Percentiles rank a stretch among this genome's conserved stretches.
These are phyloP conservation scores for Clarias magur DNA, from an alignment of 2,113 vertebrate genomes.

Conservation along the genomic window DNA sequence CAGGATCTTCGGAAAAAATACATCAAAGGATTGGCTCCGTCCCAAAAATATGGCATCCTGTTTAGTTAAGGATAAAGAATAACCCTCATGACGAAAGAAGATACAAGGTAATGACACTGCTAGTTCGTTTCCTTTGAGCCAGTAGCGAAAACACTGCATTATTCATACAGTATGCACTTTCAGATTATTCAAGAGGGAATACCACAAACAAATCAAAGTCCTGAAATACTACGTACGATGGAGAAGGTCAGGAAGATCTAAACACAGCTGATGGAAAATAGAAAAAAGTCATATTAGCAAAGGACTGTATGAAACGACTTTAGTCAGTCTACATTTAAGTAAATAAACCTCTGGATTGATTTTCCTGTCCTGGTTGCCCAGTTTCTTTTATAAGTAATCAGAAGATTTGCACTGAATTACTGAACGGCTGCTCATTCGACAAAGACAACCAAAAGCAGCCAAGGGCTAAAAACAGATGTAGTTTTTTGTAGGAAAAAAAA, in stretches of 20 bases:
- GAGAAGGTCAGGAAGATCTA: slow-evolving; percentile 54
- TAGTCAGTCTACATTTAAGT: slow-evolving; percentile 57
- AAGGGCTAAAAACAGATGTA: slow-evolving; percentile 6
- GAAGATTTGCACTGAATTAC: slow-evolving; percentile 61
- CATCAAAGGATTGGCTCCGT: slow-evolving; percentile 50
- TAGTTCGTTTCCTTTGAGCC: slow-evolving; percentile 67
- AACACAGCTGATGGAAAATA: slow-evolving; percentile 53
- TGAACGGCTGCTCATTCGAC: slow-evolving; percentile 43
- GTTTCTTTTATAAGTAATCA: slow-evolving; percentile 65
- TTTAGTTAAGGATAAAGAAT: slow-evolving; percentile 58
- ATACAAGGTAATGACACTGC: slow-evolving; percentile 57
- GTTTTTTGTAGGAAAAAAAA: background rate
- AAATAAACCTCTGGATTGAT: slow-evolving; percentile 64
- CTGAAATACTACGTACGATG: slow-evolving; percentile 58
- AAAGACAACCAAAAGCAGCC: slow-evolving; percentile 40
- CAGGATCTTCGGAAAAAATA: background rate
- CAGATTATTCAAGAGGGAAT: slow-evolving; percentile 59
- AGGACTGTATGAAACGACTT: slow-evolving; percentile 23
- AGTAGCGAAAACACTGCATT: slow-evolving; percentile 58
- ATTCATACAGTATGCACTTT: slow-evolving; percentile 27
- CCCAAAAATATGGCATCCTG: slow-evolving; percentile 50
- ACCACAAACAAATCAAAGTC: slow-evolving; percentile 62
- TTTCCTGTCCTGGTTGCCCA: slow-evolving; percentile 51
- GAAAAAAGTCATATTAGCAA: slow-evolving; percentile 56
- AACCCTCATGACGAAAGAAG: slow-evolving; percentile 55